These are phyloP conservation scores for Pelecanoides urinatrix DNA, from an alignment of 2,113 vertebrate genomes.

Conservation along the genomic window DNA sequence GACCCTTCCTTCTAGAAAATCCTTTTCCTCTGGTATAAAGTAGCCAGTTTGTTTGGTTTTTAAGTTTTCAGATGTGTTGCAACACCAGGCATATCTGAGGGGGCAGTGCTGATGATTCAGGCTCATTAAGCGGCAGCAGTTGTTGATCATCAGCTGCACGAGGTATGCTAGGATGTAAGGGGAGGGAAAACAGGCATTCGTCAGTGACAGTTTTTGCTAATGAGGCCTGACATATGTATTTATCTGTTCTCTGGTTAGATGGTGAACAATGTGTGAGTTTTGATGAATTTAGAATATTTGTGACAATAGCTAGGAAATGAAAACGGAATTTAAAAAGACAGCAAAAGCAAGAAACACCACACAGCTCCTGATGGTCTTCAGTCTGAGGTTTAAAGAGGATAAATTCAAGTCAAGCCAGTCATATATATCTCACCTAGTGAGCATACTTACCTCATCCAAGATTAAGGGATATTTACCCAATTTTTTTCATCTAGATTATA, in stretches of 20 bases:
- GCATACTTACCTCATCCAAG: background rate
- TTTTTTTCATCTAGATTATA: background rate
- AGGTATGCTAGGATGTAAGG: background rate
- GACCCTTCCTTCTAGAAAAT: background rate
- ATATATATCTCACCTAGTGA: background rate
- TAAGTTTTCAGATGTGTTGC: background rate
- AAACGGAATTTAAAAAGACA: background rate
- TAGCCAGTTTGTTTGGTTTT: background rate
- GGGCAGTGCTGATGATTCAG: background rate
- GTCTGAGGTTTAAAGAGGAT: background rate
- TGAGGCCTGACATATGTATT: background rate
- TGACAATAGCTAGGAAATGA: background rate
- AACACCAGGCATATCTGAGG: background rate
- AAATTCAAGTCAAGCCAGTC: background rate
- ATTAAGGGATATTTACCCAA: background rate
- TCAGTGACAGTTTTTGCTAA: conserved; percentile 18
- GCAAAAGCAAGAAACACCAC: background rate
- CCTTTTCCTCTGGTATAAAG: background rate
- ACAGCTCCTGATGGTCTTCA: background rate
- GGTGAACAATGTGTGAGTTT: background rate
- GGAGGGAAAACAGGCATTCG: background rate
- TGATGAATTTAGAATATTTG: background rate
- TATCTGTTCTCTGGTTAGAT: conserved; percentile 4
- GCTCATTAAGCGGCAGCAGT: conserved; percentile 7
- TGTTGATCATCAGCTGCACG: conserved; percentile 18